Percentiles rank a stretch among this genome's conserved stretches.
Conservation (phyloP, 2,113 vertebrate species). For the Leucopsar rothschildi region DNA sequence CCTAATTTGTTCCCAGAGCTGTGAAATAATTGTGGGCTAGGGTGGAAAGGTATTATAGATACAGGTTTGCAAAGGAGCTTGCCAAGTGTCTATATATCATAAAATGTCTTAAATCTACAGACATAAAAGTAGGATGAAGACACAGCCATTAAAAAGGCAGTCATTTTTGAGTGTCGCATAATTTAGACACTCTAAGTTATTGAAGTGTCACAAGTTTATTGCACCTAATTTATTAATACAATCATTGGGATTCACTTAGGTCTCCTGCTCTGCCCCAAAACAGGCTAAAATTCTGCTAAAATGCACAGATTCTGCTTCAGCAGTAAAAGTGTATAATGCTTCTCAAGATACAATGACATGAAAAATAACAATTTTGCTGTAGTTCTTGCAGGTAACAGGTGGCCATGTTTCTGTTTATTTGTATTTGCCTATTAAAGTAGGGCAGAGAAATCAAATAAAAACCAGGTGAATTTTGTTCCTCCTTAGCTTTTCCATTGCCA, state of each 20-base stretch:
- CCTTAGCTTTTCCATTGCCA: background rate
- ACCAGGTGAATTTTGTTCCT: background rate
- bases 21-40: background rate
- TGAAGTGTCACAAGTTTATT: constrained; percentile 65
- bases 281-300: constrained; percentile 17
- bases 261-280: constrained; percentile 40
- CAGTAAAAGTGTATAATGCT: constrained; percentile 13
- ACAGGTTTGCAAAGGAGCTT: constrained; percentile 8
- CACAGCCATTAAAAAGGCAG: constrained; percentile 54
- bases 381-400: background rate
- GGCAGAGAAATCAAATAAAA: background rate
- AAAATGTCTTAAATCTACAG: constrained; percentile 37
- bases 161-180: constrained; percentile 64
- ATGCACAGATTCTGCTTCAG: background rate
- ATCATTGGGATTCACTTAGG: constrained; percentile 57
- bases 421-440: background rate
- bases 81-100: constrained; percentile 26
- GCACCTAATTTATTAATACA: constrained; percentile 69
- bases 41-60: background rate
- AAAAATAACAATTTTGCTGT: background rate
- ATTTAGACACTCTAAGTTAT: constrained; percentile 72
- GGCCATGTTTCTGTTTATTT: background rate
- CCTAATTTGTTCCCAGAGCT: background rate
- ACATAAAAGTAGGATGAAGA: constrained; percentile 51
- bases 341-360: background rate